Conservation (phyloP, 2,888 invertebrate genomes). For the Aphidoletes aphidimyza region DNA sequence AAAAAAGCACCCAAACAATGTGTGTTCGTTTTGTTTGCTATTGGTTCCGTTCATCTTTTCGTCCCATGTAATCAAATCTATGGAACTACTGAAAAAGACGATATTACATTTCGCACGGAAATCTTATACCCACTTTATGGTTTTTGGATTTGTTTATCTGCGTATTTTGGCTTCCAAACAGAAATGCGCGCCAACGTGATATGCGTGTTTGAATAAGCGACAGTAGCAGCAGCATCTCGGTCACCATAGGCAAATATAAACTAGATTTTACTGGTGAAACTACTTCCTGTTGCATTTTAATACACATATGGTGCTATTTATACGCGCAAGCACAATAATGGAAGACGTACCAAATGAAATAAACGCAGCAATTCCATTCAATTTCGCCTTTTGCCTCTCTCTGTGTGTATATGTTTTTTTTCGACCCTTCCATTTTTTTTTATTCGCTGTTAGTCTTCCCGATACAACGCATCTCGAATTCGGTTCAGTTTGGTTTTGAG, state of each 20-base stretch:
- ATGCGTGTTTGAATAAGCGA: not conserved
- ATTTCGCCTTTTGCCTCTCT: not conserved
- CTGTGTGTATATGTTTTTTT: not conserved
- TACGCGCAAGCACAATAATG: not conserved
- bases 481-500: not conserved
- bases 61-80: constrained; percentile 28
- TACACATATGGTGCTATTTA: constrained; percentile 2
- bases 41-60: not conserved
- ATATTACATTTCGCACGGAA: constrained; percentile 34
- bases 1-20: too few relatives aligned
- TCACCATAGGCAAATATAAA: not conserved
- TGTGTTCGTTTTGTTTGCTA: too few relatives aligned
- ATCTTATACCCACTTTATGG: constrained; percentile 6
- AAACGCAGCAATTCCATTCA: constrained; percentile 49
- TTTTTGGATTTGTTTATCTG: not conserved
- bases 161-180: constrained; percentile 9
- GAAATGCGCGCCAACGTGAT: not conserved
- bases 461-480: not conserved
- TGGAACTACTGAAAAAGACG: constrained; percentile 31
- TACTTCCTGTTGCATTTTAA: constrained; percentile 47
- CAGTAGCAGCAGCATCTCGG: constrained; percentile 12
- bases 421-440: constrained; percentile 21
- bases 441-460: not conserved
- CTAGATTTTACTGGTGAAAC: constrained; percentile 35
- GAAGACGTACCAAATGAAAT: constrained; percentile 1